Evolutionary conservation across 2,888 invertebrate species (phyloP), one percentile per base, ranked within the genome.

Genomic region (Cinara cedri): DNA sequence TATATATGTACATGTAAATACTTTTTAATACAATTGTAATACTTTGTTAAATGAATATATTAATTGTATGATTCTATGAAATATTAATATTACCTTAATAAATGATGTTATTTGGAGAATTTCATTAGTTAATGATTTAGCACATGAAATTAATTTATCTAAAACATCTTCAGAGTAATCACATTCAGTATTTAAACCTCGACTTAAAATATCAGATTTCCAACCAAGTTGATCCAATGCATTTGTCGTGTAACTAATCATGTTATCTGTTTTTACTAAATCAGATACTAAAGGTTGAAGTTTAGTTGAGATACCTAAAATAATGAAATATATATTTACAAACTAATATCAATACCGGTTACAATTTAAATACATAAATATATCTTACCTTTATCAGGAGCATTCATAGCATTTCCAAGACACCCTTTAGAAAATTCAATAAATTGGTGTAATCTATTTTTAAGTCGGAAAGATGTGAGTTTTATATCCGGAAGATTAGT

Each of bases 371-470:
- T 34, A 34, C 14, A 60, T 60, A 26, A 60, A 60, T 51, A n/a
- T 26, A 16, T 11, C n/a, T 19, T 55, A 88, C 90, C 91, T 87
- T 93, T 93, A 86, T 94, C 94, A 83, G 92, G 91, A 71, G 93
- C 93, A 85, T 91, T 90, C 60, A 91, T 90, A 10, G 95, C 94
- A 86, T 96, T 96, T 54, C 94, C 95, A 81, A 96, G 87, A 42
- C 95, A 91, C 82, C 96, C 95, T 86, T 94, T 94, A 0, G 93
- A 92, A 85, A 97, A 97, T 83, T 95, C 93, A 0, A 94, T 90
- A 81, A 96, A 90, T 87, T 96, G 95, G 85, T 94, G 93, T 49
- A 96, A 86, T 1, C 94, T 92, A 4, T 93, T 92, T 82, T 92
- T 89, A 66, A 97, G 87, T 72, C 93, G 88, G 9, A 91, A 89